Evolutionary conservation across 2,113 vertebrate species (phyloP).

Genomic region (Isurus oxyrinchus): DNA sequence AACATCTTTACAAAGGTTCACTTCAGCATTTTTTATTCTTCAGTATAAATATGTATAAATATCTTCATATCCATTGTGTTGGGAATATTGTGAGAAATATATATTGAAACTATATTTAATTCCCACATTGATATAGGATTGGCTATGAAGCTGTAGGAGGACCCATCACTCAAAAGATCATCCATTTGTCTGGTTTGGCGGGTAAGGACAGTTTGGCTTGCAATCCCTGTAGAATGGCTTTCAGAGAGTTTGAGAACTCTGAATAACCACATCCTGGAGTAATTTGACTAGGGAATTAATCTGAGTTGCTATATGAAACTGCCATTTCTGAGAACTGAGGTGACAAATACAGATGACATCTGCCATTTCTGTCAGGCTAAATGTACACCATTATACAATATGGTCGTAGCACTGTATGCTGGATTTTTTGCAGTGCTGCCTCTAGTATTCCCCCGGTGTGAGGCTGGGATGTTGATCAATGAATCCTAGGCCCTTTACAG

Average conservation of each 20-base stretch:
- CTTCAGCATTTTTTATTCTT: neutral
- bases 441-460: neutral
- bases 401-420: neutral
- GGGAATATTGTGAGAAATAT: neutral
- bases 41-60: constrained; percentile 6
- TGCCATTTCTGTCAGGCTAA: neutral
- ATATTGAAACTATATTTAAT: neutral
- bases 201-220: neutral
- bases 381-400: neutral
- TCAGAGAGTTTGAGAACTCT: neutral
- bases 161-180: neutral
- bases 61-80: neutral
- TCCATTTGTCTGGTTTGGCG: neutral
- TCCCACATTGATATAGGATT: neutral
- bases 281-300: neutral
- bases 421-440: neutral
- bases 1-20: neutral
- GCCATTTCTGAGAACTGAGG: neutral
- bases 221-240: neutral
- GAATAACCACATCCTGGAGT: neutral
- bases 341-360: neutral
- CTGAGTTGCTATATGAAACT: neutral
- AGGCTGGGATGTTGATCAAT: neutral
- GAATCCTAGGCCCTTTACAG: neutral
- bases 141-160: neutral